A percentile compares a stretch with the other conserved stretches of the same genome.
Conservation (phyloP, 2,113 vertebrate genomes). For the Sylvilagus bachmani region DNA sequence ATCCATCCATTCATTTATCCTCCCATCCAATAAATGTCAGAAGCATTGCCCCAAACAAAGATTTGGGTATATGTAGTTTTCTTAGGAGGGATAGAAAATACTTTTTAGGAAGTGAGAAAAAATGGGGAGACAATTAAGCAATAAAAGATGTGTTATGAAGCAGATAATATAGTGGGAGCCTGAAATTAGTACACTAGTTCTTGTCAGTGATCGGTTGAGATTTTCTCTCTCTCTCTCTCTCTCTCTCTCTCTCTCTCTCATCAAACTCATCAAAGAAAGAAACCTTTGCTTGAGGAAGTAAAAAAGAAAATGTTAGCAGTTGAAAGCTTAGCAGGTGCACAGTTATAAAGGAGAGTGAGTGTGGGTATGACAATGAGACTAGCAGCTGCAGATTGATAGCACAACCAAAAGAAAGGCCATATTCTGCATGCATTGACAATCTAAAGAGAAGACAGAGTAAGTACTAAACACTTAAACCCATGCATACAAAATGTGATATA, state of each 20-base stretch:
- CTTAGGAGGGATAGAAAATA: not conserved
- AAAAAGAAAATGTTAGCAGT: not conserved
- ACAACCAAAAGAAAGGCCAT: not conserved
- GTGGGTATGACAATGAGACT: not conserved
- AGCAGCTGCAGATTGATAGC: not conserved
- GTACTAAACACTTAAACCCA: not conserved
- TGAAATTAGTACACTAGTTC: not conserved
- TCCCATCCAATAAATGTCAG: not conserved
- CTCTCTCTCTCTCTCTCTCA: too few species aligned
- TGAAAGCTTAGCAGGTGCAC: not conserved
- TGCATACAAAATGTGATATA: not conserved
- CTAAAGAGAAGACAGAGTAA: not conserved
- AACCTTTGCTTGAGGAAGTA: not conserved
- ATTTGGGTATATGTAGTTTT: not conserved
- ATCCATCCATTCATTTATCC: not conserved
- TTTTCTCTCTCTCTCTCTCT: too few species aligned
- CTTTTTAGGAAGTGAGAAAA: not conserved
- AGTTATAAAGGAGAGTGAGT: not conserved
- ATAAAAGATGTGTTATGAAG: not conserved
- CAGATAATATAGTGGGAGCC: too few species aligned
- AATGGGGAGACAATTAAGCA: not conserved
- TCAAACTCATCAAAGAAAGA: not conserved
- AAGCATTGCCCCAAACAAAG: not conserved
- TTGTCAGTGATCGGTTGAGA: not conserved
- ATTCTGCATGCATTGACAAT: not conserved